phyloP scores from a whole-genome alignment of 2,797 vertebrate genomes.

The Sebastes paucispinis region DNA sequence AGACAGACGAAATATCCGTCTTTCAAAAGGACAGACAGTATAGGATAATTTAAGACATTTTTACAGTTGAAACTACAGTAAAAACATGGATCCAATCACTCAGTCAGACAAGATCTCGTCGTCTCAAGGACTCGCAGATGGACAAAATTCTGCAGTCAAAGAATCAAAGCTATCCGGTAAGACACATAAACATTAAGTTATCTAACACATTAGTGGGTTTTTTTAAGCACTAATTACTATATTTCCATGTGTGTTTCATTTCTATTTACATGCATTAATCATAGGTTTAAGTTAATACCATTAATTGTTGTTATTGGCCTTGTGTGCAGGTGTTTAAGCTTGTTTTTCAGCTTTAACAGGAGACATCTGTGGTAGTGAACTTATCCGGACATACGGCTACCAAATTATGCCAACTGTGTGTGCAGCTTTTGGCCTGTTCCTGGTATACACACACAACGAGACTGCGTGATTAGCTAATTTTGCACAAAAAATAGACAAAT shows the following conservation, averaged over 20 bases:
- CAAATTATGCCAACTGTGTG: neutral
- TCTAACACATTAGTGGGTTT: neutral
- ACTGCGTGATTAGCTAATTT: too few species aligned
- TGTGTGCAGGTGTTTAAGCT: neutral
- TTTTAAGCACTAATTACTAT: neutral
- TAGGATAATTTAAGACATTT: conserved; percentile 10
- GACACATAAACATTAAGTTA: conserved; percentile 24
- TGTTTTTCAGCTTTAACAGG: neutral
- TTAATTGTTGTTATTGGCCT: neutral
- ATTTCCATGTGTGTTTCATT: neutral
- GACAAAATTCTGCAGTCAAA: conserved; percentile 79
- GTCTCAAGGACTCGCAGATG: conserved; percentile 83
- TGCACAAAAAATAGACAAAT: too few species aligned
- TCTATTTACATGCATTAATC: neutral
- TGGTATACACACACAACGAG: neutral
- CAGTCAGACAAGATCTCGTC: conserved; percentile 86
- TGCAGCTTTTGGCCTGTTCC: neutral
- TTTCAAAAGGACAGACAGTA: neutral
- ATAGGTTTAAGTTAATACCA: neutral
- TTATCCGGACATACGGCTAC: neutral
- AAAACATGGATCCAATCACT: conserved; percentile 82
- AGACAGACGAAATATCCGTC: conserved; percentile 23
- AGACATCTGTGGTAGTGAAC: conserved; percentile 56
- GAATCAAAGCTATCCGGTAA: conserved; percentile 85
- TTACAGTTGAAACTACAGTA: conserved; percentile 45